Conservation (phyloP, 1,140 invertebrate genomes). For the Drosophila quadrilineata region DNA sequence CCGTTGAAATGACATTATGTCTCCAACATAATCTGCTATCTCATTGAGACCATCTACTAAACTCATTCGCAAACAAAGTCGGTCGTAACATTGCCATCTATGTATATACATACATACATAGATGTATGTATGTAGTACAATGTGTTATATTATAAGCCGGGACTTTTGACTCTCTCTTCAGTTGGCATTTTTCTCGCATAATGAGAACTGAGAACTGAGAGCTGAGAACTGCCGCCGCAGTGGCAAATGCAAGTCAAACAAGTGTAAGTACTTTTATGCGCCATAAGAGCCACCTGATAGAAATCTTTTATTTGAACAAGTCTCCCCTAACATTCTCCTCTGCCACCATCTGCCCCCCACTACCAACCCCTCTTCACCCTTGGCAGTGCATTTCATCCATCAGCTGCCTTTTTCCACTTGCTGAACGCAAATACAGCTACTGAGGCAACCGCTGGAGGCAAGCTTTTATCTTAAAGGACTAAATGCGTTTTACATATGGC, state of each 20-base stretch:
- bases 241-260: constrained; percentile 70
- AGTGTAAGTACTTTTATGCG: constrained; percentile 77
- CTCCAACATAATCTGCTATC: too few relatives aligned
- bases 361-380: too few relatives aligned
- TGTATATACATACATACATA: too few relatives aligned
- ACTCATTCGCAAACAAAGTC: constrained; percentile 62
- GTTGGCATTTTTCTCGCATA: constrained; percentile 45
- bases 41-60: constrained; percentile 52
- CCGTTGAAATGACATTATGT: too few relatives aligned
- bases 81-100: too few relatives aligned
- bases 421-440: constrained; percentile 14
- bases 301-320: constrained; percentile 72
- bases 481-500: constrained; percentile 67
- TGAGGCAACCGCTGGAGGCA: constrained; percentile 45
- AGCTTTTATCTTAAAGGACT: constrained; percentile 59
- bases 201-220: constrained; percentile 15
- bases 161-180: constrained; percentile 20
- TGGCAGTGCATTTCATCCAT: neutral
- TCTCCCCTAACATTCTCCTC: neutral
- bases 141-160: too few relatives aligned
- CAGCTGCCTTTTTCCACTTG: constrained; percentile 10
- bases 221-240: constrained; percentile 14
- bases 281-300: constrained; percentile 76
- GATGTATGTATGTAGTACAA: too few relatives aligned
- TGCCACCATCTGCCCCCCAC: neutral